Evolutionary conservation across 1,140 invertebrate species (phyloP).

Genomic region (Neodiprion virginianus): DNA sequence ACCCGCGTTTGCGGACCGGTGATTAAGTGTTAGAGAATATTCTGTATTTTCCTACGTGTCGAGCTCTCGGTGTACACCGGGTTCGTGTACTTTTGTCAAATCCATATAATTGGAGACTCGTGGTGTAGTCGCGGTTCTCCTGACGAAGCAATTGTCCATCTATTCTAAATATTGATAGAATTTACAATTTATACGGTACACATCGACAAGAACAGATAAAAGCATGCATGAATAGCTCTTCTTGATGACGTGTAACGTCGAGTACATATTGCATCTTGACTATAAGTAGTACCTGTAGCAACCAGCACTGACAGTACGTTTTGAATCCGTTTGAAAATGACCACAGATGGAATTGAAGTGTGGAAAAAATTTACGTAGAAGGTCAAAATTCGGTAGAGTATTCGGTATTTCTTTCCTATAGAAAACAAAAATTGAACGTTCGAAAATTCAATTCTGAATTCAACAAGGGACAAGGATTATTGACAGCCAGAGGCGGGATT

Average conservation of each 20-base stretch:
- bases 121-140: not conserved
- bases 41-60: not conserved
- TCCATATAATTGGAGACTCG: no score
- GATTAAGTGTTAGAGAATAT: not conserved
- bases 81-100: no score
- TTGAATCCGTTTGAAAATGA: no score
- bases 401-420: no score
- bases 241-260: no score
- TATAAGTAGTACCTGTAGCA: no score
- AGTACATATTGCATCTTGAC: no score
- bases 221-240: no score
- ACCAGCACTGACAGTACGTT: no score
- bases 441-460: not conserved
- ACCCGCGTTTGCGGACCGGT: not conserved
- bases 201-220: no score
- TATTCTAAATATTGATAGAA: not conserved
- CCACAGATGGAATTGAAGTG: no score
- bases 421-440: not conserved
- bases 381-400: not conserved
- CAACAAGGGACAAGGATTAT: no score
- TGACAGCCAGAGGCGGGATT: not conserved
- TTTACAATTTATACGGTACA: not conserved
- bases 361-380: not conserved
- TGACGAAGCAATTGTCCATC: not conserved
- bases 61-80: not conserved